phyloP scores from a whole-genome alignment of 2,888 invertebrate species.

The Meghimatium bilineatum region DNA sequence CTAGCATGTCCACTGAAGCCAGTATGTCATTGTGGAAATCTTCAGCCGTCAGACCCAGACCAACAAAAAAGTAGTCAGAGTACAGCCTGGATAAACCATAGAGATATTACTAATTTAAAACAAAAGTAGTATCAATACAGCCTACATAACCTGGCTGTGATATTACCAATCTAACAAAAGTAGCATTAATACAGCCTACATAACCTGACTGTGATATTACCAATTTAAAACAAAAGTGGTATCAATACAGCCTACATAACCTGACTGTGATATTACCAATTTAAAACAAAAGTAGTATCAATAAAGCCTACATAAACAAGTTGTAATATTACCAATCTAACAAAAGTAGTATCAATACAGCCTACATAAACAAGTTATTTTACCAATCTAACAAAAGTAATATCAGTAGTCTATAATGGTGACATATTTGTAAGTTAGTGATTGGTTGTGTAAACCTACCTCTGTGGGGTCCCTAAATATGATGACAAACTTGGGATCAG shows the following conservation, averaged over 20 bases:
- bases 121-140: too few species aligned
- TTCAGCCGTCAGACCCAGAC: conserved; percentile 55
- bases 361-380: too few species aligned
- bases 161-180: neutral
- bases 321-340: neutral
- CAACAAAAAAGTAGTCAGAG: conserved; percentile 66
- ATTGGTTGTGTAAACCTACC: conserved; percentile 51
- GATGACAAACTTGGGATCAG: too few species aligned
- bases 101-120: too few species aligned
- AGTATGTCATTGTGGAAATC: conserved; percentile 60
- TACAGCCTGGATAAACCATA: conserved; percentile 57
- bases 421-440: too few species aligned
- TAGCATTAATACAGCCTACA: neutral
- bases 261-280: neutral
- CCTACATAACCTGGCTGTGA: too few species aligned
- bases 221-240: neutral
- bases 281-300: neutral
- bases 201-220: neutral
- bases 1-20: conserved; percentile 54
- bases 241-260: neutral
- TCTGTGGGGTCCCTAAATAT: too few species aligned
- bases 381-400: too few species aligned
- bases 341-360: too few species aligned
- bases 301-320: neutral
- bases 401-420: too few species aligned